Evolutionary conservation across 2,888 invertebrate species (phyloP).

Genomic region (Stegana nigrithorax): DNA sequence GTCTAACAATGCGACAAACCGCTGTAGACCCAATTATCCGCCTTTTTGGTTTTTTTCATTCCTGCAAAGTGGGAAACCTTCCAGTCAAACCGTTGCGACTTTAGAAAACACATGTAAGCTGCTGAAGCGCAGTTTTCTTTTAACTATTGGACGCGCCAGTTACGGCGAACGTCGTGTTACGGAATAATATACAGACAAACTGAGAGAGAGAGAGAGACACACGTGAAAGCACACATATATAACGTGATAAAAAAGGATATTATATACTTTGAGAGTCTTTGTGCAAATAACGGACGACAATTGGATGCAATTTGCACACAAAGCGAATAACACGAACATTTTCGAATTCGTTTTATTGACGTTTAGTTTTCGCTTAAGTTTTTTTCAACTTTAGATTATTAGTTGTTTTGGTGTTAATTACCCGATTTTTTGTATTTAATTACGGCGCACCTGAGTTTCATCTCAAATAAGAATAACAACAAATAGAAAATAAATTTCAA

Average conservation of each 20-base stretch:
- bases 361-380: neutral
- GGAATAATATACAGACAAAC: neutral
- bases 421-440: neutral
- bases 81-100: too few relatives aligned
- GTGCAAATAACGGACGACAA: slow-evolving; percentile 10
- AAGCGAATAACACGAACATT: slow-evolving; percentile 2
- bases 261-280: too few relatives aligned
- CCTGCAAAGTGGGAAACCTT: neutral
- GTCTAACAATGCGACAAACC: too few relatives aligned
- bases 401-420: neutral
- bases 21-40: too few relatives aligned
- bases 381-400: slow-evolving; percentile 1
- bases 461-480: neutral
- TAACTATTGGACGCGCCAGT: slow-evolving; percentile 50
- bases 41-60: too few relatives aligned
- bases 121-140: slow-evolving; percentile 37
- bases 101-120: too few relatives aligned
- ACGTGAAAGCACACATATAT: neutral
- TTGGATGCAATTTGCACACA: slow-evolving; percentile 21
- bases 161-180: neutral
- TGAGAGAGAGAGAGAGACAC: neutral
- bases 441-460: neutral
- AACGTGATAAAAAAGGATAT: too few relatives aligned
- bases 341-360: slow-evolving; percentile 11
- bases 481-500: neutral